A percentile compares a stretch with the other conserved stretches of the same genome.
Conservation (phyloP, 1,140 invertebrate genomes). For the Drosophila neocordata region DNA sequence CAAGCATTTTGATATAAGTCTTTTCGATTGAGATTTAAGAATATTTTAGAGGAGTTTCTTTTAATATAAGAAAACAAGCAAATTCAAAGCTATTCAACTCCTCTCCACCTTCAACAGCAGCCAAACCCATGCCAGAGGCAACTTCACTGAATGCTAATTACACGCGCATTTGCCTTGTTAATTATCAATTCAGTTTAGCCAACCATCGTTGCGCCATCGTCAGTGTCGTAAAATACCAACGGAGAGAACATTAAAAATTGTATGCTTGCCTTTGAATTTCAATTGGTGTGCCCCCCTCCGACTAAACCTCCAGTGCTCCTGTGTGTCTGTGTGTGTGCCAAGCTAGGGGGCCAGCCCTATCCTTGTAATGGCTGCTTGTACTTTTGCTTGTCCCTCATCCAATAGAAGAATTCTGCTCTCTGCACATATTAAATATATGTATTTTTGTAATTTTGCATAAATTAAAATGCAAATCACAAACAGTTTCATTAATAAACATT, state of each 20-base stretch:
- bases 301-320: neutral
- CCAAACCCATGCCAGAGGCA: constrained; percentile 36
- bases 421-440: constrained; percentile 60
- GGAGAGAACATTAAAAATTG: constrained; percentile 73
- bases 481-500: constrained; percentile 81
- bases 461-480: constrained; percentile 81
- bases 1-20: constrained; percentile 11
- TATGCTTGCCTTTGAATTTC: constrained; percentile 72
- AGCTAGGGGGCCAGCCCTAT: neutral
- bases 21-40: constrained; percentile 25
- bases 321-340: neutral
- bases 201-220: constrained; percentile 47
- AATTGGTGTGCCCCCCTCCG: constrained; percentile 42
- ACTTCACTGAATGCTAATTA: constrained; percentile 77
- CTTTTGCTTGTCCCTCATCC: constrained; percentile 6
- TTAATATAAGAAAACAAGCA: neutral
- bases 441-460: constrained; percentile 76
- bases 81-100: too few species aligned
- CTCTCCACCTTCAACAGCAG: neutral
- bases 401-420: constrained; percentile 13
- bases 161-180: constrained; percentile 79
- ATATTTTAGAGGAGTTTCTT: neutral
- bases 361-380: neutral
- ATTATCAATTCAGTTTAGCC: constrained; percentile 77
- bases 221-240: constrained; percentile 72